Evolutionary conservation across 2,797 vertebrate species (phyloP).

Genomic region (Ataeniobius toweri): DNA sequence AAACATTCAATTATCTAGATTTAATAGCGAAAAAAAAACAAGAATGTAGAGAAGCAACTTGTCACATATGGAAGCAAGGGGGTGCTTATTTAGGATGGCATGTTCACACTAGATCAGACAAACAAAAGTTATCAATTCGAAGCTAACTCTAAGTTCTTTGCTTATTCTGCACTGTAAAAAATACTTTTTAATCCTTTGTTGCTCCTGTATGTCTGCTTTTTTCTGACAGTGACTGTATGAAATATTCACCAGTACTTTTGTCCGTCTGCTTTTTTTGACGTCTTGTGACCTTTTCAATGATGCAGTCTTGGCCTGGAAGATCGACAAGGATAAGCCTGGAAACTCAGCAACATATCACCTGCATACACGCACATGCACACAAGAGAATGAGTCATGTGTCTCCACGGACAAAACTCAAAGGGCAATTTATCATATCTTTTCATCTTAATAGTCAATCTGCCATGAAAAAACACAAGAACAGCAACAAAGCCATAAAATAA

Average conservation of each 20-base stretch:
- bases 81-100: background rate
- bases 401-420: conserved; percentile 53
- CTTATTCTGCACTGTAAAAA: background rate
- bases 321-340: conserved; percentile 45
- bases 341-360: conserved; percentile 37
- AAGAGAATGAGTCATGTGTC: conserved; percentile 30
- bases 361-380: conserved; percentile 17
- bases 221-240: conserved; percentile 24
- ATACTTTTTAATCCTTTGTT: background rate
- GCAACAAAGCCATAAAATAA: conserved; percentile 8
- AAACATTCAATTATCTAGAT: conserved; percentile 27
- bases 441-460: conserved; percentile 44
- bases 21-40: background rate
- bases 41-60: conserved; percentile 28
- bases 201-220: conserved; percentile 6
- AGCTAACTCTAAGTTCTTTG: background rate
- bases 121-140: background rate
- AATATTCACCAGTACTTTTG: conserved; percentile 26
- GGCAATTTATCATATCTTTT: conserved; percentile 59
- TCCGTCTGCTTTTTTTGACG: conserved; percentile 31
- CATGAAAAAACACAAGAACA: conserved; percentile 33
- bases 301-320: conserved; percentile 57
- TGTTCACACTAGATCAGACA: background rate
- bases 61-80: background rate
- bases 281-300: conserved; percentile 70